phyloP scores from a whole-genome alignment of 2,888 invertebrate species.

The Phyllotreta cruciferae region DNA sequence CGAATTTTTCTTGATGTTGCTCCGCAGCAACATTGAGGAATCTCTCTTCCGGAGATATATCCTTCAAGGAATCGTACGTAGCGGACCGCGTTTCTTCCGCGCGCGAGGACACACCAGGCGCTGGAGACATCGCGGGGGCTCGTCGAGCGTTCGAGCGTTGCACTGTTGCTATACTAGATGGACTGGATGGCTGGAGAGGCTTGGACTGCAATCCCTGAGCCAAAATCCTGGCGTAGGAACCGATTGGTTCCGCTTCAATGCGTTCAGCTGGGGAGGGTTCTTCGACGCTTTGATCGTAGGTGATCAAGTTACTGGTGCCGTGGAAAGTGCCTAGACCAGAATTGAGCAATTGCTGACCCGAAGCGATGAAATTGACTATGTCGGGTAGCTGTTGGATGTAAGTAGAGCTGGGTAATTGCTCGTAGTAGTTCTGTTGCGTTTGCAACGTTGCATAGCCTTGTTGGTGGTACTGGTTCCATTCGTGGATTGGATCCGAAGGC shows the following conservation, averaged over 20 bases:
- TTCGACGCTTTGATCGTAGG: constrained; percentile 4
- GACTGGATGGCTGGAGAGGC: constrained; percentile 68
- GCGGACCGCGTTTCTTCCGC: constrained; percentile 52
- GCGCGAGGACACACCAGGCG: constrained; percentile 50
- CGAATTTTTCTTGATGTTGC: constrained; percentile 54
- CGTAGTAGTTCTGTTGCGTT: constrained; percentile 38
- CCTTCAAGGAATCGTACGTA: constrained; percentile 47
- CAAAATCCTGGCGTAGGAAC: constrained; percentile 75
- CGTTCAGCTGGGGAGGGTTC: constrained; percentile 11
- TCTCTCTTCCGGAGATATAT: constrained; percentile 42
- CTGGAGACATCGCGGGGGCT: constrained; percentile 52
- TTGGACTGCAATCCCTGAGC: constrained; percentile 67
- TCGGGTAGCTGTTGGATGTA: constrained; percentile 63
- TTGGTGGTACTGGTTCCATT: constrained; percentile 49
- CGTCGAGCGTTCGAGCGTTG: constrained; percentile 47
- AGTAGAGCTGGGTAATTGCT: constrained; percentile 54
- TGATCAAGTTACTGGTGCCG: constrained; percentile 37
- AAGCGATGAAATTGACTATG: constrained; percentile 62
- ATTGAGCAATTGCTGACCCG: constrained; percentile 60
- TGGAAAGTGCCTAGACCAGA: constrained; percentile 63
- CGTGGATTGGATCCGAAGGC: constrained; percentile 38
- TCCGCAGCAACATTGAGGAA: constrained; percentile 47
- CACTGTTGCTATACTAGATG: constrained; percentile 61
- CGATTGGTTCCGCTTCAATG: neutral
- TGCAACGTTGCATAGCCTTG: constrained; percentile 39